Base-by-base conservation (phyloP, 2,797 vertebrate species). In the Arremon aurantiirostris region DNA sequence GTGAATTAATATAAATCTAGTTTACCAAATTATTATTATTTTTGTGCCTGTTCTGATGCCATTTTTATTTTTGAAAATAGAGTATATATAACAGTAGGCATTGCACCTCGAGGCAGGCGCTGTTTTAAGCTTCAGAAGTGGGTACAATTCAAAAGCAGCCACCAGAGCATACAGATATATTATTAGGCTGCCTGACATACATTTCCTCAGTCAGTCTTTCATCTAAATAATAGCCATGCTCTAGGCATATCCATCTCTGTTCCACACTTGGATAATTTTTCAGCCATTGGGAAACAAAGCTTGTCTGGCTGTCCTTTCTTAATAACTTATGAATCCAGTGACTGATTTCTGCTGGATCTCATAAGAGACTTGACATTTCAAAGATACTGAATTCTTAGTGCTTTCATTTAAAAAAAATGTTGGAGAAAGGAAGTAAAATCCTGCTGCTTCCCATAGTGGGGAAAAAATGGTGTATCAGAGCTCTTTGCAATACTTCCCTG, bases 91-190 rank as follows among this genome's bases (percentile, higher is more conserved):
- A 78, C 44, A 78, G 39, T 61, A 76, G 56, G 22, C 68, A 60
- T 37, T 85, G 16, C n/a, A 28, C 53, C n/a, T 86, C 7, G 3
- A 68, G 65, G 27, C 73, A 30, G 22, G 41, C 49, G 15, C 42
- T 90, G 14, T 60, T 87, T 46, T 64, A 82, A 82, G n/a, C 57
- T 70, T 89, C 34, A 46, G 37, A 86, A 82, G 52, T 52, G 64
- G 79, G 63, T 89, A 14, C 64, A 64, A 41, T 91, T 91, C 64
- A 93, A 86, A 93, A 78, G 63, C 59, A 86, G 66, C 52, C 78
- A 79, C 59, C 59, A 90, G 71, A 92, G 50, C 34, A 57, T 70
- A 28, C 22, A 23, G 46, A 82, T 82, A 70, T 70, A n/a, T 32
- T 47, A 63, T 83, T 76, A 66, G 46, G 27, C 57, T 86, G 37